These are phyloP conservation scores for Heliconius erato DNA, from an alignment of 2,888 invertebrate genomes.

Conservation along the genomic window DNA sequence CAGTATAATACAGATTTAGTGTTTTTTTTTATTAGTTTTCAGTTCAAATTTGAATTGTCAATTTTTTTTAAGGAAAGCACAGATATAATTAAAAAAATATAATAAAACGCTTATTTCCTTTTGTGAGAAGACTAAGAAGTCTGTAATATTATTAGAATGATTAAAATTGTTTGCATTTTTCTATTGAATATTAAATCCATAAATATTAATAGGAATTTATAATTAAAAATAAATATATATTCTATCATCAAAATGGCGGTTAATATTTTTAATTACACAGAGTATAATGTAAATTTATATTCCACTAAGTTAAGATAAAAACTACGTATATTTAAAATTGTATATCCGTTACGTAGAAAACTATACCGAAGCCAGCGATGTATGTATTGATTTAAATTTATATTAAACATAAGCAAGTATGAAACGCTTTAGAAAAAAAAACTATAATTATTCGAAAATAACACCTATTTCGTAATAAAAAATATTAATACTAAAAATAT, in stretches of 20 bases:
- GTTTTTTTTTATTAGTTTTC: neutral
- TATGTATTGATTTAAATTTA: slow-evolving; percentile 2
- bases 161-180: neutral
- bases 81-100: too few species aligned
- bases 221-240: neutral
- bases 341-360: slow-evolving; percentile 17
- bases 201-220: neutral
- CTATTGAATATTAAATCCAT: neutral
- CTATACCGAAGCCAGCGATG: slow-evolving; percentile 7
- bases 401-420: too few species aligned
- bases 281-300: slow-evolving; percentile 5
- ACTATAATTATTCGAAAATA: too few species aligned
- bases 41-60: neutral
- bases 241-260: slow-evolving; percentile 15
- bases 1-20: neutral
- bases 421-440: too few species aligned
- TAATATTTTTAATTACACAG: slow-evolving; percentile 4
- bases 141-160: neutral
- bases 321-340: slow-evolving; percentile 10
- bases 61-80: neutral
- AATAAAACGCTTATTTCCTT: neutral
- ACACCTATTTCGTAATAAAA: too few species aligned
- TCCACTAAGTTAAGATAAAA: slow-evolving; percentile 9
- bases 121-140: neutral
- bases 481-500: too few species aligned